Conservation (phyloP, 2,113 vertebrate species). For the Raja brachyura region DNA sequence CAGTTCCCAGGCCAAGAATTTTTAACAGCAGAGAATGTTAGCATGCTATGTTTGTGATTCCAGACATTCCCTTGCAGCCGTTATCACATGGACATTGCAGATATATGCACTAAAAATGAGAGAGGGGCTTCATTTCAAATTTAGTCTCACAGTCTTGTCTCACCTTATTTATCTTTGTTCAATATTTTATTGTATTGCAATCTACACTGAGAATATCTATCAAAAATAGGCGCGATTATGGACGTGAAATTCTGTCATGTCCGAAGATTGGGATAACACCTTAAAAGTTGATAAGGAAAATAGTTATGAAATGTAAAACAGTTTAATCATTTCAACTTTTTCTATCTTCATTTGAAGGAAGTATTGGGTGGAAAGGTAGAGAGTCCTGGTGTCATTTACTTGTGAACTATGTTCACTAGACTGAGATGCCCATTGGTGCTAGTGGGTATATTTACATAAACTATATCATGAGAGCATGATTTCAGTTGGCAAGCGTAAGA, state of each 20-base stretch:
- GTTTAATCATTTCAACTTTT: neutral
- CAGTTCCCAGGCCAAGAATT: neutral
- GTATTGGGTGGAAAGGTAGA: neutral
- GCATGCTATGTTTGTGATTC: neutral
- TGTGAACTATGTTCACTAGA: no score
- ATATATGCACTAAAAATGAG: neutral
- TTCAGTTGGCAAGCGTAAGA: neutral
- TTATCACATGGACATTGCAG: neutral
- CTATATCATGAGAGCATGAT: no score
- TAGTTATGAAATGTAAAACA: neutral
- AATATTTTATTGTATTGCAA: neutral
- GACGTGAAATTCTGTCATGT: neutral
- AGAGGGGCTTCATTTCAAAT: conserved; percentile 8
- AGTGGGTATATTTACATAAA: neutral
- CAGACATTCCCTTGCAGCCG: neutral
- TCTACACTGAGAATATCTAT: neutral
- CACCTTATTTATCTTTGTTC: neutral
- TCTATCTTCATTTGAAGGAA: neutral
- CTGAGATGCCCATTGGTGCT: no score
- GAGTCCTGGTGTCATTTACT: neutral
- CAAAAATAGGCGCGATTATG: neutral
- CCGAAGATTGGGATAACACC: neutral
- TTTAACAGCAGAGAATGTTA: neutral
- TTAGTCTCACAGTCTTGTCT: neutral
- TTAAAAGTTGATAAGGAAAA: neutral